A percentile compares a stretch with the other conserved stretches of the same genome.
Evolutionary conservation across 1,140 invertebrate genomes (phyloP).

Genomic region (Epicauta chinensis): DNA sequence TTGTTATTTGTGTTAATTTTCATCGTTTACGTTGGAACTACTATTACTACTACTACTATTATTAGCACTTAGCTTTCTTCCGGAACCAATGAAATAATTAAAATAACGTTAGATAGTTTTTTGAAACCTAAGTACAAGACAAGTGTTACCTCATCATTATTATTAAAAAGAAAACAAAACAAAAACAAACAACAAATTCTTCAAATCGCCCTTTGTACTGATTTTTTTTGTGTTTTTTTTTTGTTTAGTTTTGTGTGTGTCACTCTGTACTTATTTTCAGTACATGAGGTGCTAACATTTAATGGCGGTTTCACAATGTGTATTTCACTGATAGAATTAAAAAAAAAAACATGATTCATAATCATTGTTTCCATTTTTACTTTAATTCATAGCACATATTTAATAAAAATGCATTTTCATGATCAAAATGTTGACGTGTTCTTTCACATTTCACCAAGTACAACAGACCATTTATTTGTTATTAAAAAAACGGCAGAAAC

Average conservation of each 20-base stretch:
- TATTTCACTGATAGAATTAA: conserved; percentile 42
- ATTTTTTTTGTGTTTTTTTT: conserved; percentile 2
- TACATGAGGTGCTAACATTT: conserved; percentile 31
- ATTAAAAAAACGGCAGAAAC: too few relatives aligned
- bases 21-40: conserved; percentile 22
- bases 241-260: conserved; percentile 20
- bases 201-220: conserved; percentile 12
- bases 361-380: conserved; percentile 50
- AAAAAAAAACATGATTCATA: conserved; percentile 35
- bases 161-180: neutral
- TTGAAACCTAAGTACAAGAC: conserved; percentile 53
- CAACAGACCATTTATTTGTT: too few relatives aligned
- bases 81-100: conserved; percentile 19
- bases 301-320: conserved; percentile 34
- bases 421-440: conserved; percentile 24
- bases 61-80: conserved; percentile 25
- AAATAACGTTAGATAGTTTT: conserved; percentile 47
- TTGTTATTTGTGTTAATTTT: conserved; percentile 16
- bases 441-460: too few relatives aligned
- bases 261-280: conserved; percentile 22
- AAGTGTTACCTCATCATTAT: conserved; percentile 51
- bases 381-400: conserved; percentile 50
- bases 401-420: conserved; percentile 54
- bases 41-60: too few relatives aligned
- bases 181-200: conserved; percentile 2